Base-by-base conservation (phyloP, 2,113 vertebrate genomes). In the Hypomesus transpacificus region DNA sequence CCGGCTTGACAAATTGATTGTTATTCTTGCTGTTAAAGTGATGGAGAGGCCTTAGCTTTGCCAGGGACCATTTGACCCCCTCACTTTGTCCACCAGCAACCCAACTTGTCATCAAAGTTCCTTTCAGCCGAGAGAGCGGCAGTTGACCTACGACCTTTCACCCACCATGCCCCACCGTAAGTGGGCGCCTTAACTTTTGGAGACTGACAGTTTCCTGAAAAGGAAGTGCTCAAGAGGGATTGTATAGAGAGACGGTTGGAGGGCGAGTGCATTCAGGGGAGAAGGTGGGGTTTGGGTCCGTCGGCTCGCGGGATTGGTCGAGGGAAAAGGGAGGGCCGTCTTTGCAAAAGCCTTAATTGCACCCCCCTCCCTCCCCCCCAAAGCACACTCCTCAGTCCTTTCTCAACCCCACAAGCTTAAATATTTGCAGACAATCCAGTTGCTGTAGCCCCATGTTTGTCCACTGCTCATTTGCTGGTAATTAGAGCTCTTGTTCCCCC, bases 91-190 rank as follows among this genome's bases (percentile, higher is more conserved):
- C 77, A 81, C 82, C 75, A 79, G 80, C 82, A 81, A 76, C 80
- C 85, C 76, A 80, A 80, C 88, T 84, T 88, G 87, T 90, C 88
- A 87, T 90, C 87, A 88, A 87, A 86, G 84, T 85, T 81, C 66
- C 80, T 86, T 86, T 84, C 84, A 81, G 85, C 70, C 86, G 82
- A 82, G 78, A 87, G 84, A 88, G 86, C 77, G 13, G 75, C 81
- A 90, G 86, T 92, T 92, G 89, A 89, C 92, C 90, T 90, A 56
- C 74, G 80, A 88, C 85, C 61, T 70, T 54, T 91, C 86, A 87
- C 84, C 89, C 83, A 72, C 60, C 61, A 52, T 87, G 85, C 69
- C 86, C 86, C 84, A 71, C 5, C 69, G 81, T 84, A 82, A 90
- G 89, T 89, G 85, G 79, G 69, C 13, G 73, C 82, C 73, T 83